Evolutionary conservation across 2,888 invertebrate species (phyloP).

Genomic region (Papilio demoleus): DNA sequence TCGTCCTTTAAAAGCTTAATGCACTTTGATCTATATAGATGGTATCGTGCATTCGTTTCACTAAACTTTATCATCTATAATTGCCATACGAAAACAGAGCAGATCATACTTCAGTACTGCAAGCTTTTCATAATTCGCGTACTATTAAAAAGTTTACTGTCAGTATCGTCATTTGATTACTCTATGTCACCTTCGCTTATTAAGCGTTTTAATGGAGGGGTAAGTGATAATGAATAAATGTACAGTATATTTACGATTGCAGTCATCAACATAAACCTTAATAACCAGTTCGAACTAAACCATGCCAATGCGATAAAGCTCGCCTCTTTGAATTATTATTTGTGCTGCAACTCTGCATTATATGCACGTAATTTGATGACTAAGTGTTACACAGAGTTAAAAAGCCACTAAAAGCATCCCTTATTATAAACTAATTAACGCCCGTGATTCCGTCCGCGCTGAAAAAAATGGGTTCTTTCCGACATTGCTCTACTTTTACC

Average conservation of each 20-base stretch:
- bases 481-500: too few relatives aligned
- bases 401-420: neutral
- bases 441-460: too few relatives aligned
- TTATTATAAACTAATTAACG: neutral
- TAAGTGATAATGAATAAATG: conserved; percentile 41
- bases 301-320: conserved; percentile 40
- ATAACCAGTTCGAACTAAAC: conserved; percentile 41
- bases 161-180: neutral
- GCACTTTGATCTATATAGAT: conserved; percentile 34
- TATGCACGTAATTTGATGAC: conserved; percentile 1
- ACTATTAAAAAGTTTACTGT: neutral
- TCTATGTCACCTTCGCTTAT: neutral
- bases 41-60: conserved; percentile 26
- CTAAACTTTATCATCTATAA: conserved; percentile 25
- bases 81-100: neutral
- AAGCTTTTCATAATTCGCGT: neutral
- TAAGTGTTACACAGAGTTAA: neutral
- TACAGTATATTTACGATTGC: conserved; percentile 34
- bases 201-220: conserved; percentile 39
- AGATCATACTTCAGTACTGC: neutral
- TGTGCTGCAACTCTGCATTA: conserved; percentile 14
- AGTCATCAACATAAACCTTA: conserved; percentile 42
- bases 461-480: too few relatives aligned
- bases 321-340: conserved; percentile 30
- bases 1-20: conserved; percentile 25